Base-by-base conservation (phyloP, 2,113 vertebrate genomes). In the Carassius carassius region DNA sequence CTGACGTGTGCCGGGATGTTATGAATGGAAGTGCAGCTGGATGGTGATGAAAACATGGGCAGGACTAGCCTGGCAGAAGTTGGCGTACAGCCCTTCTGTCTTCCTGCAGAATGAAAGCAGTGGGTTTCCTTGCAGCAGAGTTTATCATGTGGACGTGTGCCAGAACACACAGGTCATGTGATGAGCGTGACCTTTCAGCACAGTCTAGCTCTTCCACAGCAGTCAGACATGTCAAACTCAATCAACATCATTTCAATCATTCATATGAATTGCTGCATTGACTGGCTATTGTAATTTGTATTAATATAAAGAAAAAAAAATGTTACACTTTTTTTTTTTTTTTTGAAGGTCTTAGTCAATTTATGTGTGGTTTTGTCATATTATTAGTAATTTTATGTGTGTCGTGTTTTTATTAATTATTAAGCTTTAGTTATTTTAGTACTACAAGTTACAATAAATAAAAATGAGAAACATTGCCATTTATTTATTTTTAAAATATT, bases 181-280 rank as follows among this genome's bases (percentile, higher is more conserved):
- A 44, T 29, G 29, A 19, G 29, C 14, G 1, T 3, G 54, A 76
- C 73, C 73, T 54, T 76, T 76, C 23, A 29, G 73, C 23, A 32
- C 7, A 35, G 29, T 51, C 21, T 44, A 25, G 73, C 47, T 75
- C 7, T 54, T 76, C 16, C 3, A n/a, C 17, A 49, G 35, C 10
- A 25, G n/a, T 70, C 54, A 81, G n/a, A 35, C 23, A 70, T 85
- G 12, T 44, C 65, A 47, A 79, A 87, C 54, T 62, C 63, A 67
- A 21, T 29, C 13, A 70, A 17, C 67, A 37, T 37, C 35, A 32
- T 35, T 67, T 67, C 16, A 70, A 12, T 37, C 3, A 41, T 4
- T 54, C 5, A 1, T 19, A 17, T 41, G 19, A 70, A 60, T 10
- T 60, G 21, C 56, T 21, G 21, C 19, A 60, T n/a, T 60, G 17